Conservation (phyloP, 2,888 invertebrate genomes). For the Nomada goodeniana region DNA sequence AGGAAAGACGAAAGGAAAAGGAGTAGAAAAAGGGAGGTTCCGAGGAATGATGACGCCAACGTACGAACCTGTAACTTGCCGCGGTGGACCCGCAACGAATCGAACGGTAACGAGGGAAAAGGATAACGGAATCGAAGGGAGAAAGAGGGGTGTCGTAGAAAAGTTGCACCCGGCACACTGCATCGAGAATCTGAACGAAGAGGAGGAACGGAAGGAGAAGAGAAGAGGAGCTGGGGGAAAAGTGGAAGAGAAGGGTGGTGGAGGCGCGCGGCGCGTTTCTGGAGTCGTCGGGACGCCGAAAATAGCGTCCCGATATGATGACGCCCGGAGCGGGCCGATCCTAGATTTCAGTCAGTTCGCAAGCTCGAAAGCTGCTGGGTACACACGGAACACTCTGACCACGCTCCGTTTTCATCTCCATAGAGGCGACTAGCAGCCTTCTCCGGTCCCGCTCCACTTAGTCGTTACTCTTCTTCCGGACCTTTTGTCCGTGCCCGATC, state of each 20-base stretch:
- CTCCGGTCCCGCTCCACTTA: neutral
- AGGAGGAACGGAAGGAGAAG: constrained; percentile 46
- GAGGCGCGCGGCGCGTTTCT: constrained; percentile 77
- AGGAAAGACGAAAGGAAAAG: constrained; percentile 9
- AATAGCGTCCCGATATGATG: constrained; percentile 84
- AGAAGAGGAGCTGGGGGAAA: constrained; percentile 40
- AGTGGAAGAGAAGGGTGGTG: constrained; percentile 55
- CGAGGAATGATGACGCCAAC: neutral
- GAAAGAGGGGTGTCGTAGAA: constrained; percentile 72
- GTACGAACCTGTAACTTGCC: constrained; percentile 40
- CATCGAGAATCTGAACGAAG: constrained; percentile 64
- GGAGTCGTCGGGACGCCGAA: constrained; percentile 84
- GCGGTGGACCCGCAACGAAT: constrained; percentile 17
- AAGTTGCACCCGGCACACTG: constrained; percentile 84
- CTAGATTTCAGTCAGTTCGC: constrained; percentile 84
- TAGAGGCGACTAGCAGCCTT: neutral
- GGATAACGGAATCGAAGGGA: constrained; percentile 27
- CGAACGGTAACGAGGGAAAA: constrained; percentile 15
- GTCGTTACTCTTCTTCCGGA: constrained; percentile 2
- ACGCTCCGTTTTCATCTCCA: constrained; percentile 36
- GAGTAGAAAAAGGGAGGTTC: neutral
- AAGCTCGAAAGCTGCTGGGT: constrained; percentile 81
- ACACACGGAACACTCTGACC: constrained; percentile 51
- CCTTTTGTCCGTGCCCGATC: neutral
- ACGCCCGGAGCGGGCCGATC: constrained; percentile 83